Conservation (phyloP, 2,797 vertebrate species). For the Coendou prehensilis region DNA sequence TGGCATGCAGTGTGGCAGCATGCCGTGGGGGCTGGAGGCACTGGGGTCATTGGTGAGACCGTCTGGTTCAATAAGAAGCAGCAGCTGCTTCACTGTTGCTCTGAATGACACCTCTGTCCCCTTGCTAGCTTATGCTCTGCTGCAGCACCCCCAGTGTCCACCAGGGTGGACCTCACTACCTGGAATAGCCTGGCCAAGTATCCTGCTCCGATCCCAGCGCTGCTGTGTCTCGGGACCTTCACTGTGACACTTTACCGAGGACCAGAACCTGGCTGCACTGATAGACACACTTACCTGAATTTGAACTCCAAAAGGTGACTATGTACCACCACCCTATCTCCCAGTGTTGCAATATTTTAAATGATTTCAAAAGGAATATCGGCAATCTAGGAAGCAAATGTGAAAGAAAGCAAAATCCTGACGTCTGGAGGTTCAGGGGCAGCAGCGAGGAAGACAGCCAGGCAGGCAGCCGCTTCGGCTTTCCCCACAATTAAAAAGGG, state of each 20-base stretch:
- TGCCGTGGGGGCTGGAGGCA: rapidly evolving
- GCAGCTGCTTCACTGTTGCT: rapidly evolving
- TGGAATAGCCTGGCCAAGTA: rapidly evolving
- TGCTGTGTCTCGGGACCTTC: not conserved
- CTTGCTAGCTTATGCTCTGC: no score
- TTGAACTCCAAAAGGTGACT: not conserved
- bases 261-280: not conserved
- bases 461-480: slow-evolving; percentile 38
- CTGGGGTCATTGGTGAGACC: rapidly evolving
- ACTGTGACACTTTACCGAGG: rapidly evolving
- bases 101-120: rapidly evolving
- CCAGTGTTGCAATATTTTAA: not conserved
- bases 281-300: no score
- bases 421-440: not conserved
- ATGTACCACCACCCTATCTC: not conserved
- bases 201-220: not conserved
- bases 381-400: slow-evolving; percentile 57
- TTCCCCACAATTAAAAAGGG: slow-evolving; percentile 70
- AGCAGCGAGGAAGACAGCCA: slow-evolving; percentile 70
- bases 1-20: not conserved
- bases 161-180: not conserved
- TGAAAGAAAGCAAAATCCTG: slow-evolving; percentile 56
- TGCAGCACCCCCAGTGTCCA: not conserved
- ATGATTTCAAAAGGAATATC: not conserved
- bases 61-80: rapidly evolving